phyloP scores from a whole-genome alignment of 2,113 vertebrate genomes.

The Charina bottae region DNA sequence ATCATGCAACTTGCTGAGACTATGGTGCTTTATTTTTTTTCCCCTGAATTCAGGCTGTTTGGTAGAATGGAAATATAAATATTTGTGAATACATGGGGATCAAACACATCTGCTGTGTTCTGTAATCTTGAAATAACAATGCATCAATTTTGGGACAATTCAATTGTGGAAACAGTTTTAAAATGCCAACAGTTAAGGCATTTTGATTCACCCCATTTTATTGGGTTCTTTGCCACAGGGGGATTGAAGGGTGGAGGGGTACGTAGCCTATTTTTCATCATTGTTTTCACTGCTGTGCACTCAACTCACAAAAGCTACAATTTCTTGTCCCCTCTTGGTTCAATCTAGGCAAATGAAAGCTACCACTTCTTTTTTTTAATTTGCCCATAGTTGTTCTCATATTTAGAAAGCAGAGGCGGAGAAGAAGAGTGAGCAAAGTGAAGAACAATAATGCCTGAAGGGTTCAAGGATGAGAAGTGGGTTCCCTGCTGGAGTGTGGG shows the following conservation, averaged over 20 bases:
- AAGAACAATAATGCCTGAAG: too few relatives aligned
- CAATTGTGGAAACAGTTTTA: not conserved
- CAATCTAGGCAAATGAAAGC: too few relatives aligned
- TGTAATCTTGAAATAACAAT: slow-evolving; percentile 13
- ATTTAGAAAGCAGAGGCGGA: too few relatives aligned
- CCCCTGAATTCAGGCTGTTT: slow-evolving; percentile 43
- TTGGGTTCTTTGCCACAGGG: not conserved
- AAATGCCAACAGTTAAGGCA: not conserved
- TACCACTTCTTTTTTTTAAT: too few relatives aligned
- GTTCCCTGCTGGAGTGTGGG: too few relatives aligned
- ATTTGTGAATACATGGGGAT: slow-evolving; percentile 25
- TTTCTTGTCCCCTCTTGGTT: too few relatives aligned
- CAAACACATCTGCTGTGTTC: not conserved
- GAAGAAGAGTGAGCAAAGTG: too few relatives aligned
- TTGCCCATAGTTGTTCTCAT: too few relatives aligned
- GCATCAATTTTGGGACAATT: not conserved
- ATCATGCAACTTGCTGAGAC: slow-evolving; percentile 35
- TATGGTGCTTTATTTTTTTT: slow-evolving; percentile 21
- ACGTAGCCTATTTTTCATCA: too few relatives aligned
- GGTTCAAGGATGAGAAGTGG: too few relatives aligned
- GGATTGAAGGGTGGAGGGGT: not conserved
- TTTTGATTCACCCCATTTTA: not conserved
- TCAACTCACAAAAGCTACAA: too few relatives aligned
- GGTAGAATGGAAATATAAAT: slow-evolving; percentile 37
- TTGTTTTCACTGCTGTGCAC: too few relatives aligned